A percentile compares a stretch with the other conserved stretches of the same genome.
These are phyloP conservation scores for Laticauda colubrina DNA, from an alignment of 2,113 vertebrate genomes.

Conservation along the genomic window DNA sequence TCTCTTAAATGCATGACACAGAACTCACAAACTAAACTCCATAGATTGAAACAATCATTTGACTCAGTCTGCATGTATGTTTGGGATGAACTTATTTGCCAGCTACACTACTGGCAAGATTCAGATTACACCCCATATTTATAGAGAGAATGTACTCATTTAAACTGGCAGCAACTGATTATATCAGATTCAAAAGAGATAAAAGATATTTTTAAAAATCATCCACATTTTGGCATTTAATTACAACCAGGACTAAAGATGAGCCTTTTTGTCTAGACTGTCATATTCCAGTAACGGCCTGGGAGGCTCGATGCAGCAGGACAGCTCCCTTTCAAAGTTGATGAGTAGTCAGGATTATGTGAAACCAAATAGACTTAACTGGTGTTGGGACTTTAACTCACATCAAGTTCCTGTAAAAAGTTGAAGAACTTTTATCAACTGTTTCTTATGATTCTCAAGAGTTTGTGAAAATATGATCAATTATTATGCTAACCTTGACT, in stretches of 20 bases:
- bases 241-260: not conserved
- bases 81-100: not conserved
- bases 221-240: not conserved
- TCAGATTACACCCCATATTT: not conserved
- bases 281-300: not conserved
- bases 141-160: not conserved
- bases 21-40: not conserved
- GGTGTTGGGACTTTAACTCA: constrained; percentile 34
- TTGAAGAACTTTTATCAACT: constrained; percentile 35
- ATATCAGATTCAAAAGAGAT: not conserved
- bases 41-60: not conserved
- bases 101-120: not conserved
- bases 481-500: constrained; percentile 29
- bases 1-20: not conserved
- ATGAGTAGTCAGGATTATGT: not conserved
- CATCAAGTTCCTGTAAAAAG: constrained; percentile 1
- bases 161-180: not conserved
- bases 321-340: not conserved
- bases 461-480: constrained; percentile 30
- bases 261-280: not conserved
- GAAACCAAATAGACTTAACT: constrained; percentile 43
- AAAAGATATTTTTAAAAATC: not conserved
- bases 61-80: not conserved
- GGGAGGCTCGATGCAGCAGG: not conserved
- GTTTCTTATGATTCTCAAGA: constrained; percentile 34